A percentile compares a stretch with the other conserved stretches of the same genome.
Conservation (phyloP, 1,140 invertebrate species). For the Lasioglossum albipes region DNA sequence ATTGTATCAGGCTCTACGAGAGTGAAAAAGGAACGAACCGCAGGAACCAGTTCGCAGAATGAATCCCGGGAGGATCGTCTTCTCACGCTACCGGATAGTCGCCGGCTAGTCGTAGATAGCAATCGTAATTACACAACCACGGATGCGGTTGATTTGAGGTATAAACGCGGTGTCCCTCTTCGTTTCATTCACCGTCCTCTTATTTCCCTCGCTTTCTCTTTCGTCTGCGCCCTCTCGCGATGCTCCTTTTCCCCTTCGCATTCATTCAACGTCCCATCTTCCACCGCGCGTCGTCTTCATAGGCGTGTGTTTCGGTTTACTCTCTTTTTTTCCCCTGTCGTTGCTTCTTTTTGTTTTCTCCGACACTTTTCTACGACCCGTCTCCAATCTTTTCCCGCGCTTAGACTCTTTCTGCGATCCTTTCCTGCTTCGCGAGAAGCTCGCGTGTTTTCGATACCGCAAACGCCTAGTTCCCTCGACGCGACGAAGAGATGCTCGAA, state of each 20-base stretch:
- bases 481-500: too few relatives aligned
- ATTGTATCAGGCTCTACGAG: constrained; percentile 1
- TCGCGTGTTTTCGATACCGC: too few relatives aligned
- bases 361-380: too few relatives aligned
- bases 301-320: not conserved
- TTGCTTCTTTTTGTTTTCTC: not conserved
- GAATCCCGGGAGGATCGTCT: constrained; percentile 33
- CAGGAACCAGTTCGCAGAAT: constrained; percentile 47
- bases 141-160: constrained; percentile 28
- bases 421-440: too few relatives aligned
- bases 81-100: constrained; percentile 51
- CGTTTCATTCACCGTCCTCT: constrained; percentile 22
- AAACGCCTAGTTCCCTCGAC: too few relatives aligned
- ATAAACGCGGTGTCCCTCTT: constrained; percentile 25
- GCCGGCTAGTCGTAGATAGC: constrained; percentile 46
- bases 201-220: constrained; percentile 3
- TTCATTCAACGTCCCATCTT: not conserved
- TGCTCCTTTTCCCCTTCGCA: not conserved
- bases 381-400: too few relatives aligned
- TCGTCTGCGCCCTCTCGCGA: not conserved
- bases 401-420: too few relatives aligned
- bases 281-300: not conserved
- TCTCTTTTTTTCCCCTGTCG: not conserved
- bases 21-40: constrained; percentile 27
- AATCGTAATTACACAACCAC: constrained; percentile 51